Evolutionary conservation across 1,140 invertebrate species (phyloP).

Genomic region (Drosophila bifasciata): DNA sequence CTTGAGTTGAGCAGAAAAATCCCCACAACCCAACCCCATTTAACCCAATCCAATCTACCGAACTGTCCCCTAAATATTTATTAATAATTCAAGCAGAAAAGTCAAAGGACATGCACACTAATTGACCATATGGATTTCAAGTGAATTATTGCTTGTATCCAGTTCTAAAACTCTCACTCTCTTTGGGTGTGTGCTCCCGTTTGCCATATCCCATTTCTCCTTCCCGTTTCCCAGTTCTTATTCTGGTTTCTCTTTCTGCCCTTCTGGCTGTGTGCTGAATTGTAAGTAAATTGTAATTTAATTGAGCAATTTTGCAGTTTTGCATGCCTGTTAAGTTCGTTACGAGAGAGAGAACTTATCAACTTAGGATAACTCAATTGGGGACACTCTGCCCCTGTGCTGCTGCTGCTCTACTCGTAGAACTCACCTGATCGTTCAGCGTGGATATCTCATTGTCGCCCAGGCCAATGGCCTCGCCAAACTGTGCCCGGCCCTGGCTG

Average conservation of each 20-base stretch:
- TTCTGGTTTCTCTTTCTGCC: background rate
- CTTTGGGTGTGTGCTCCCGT: conserved; percentile 1
- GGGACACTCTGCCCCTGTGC: background rate
- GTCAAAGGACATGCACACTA: conserved; percentile 72
- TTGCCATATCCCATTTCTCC: no score
- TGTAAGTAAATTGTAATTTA: conserved; percentile 61
- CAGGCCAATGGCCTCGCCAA: conserved; percentile 82
- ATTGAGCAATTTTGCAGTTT: conserved; percentile 49
- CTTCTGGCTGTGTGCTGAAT: conserved; percentile 25
- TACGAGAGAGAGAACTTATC: conserved; percentile 30
- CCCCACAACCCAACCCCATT: background rate
- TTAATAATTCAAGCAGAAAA: conserved; percentile 80
- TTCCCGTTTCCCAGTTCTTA: no score
- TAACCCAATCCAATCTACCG: no score
- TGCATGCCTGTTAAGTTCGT: conserved; percentile 12
- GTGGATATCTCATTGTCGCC: conserved; percentile 86
- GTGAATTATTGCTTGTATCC: conserved; percentile 52
- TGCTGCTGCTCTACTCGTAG: no score
- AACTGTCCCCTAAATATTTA: conserved; percentile 49
- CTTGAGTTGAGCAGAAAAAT: conserved; percentile 40
- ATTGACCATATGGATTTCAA: conserved; percentile 79
- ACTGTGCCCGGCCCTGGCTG: conserved; percentile 50
- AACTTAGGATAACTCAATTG: conserved; percentile 44
- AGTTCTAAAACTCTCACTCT: no score
- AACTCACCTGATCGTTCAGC: conserved; percentile 86